Base-by-base conservation (phyloP, 2,888 invertebrate genomes). In the Minunthozetes semirufus region DNA sequence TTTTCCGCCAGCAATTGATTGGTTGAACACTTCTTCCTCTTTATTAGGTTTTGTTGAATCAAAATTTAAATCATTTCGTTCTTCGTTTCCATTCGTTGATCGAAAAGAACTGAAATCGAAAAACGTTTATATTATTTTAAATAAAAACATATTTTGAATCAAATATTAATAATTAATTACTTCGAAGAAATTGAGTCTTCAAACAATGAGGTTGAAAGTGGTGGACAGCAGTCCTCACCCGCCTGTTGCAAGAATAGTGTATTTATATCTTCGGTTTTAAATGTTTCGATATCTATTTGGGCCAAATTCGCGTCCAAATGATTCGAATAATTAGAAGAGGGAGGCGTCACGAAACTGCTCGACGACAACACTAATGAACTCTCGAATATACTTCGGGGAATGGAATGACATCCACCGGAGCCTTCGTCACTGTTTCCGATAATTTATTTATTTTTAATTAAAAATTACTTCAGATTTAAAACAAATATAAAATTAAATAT, bases 231-330 rank as follows among this genome's bases (percentile, higher is more conserved):
- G 86, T 89, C 90, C 86, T 91, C 91, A 81, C 91, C 90, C 81
- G 88, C 88, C 22, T 75, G 63, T 29, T 75, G 71, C 27, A 76
- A 74, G 79, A 91, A 91, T 3, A 76, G 76, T 53, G 78, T 76
- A 29, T 78, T 77, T 80, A 94, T 94, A 82, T 94, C 94, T 84
- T 93, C 91, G 27, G 93, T 91, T 79, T 90, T 88, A 84, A 94
- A 94, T 83, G 92, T 92, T 84, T 94, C 94, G 90, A 94, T 94
- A 84, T 94, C 94, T 75, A 93, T 93, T 84, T 94, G 93, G 59
- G 94, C 94, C 81, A 94, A 87, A 84, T 94, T 94, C 77, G 93
- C 93, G 84, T 94, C 94, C 84, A 94, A 87, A 83, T 93, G 92
- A n/a, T 74, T 74, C 0, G 33, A 66, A 38, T 66, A 66, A 3